phyloP scores from a whole-genome alignment of 2,888 invertebrate genomes.

The Lasiommata megera region DNA sequence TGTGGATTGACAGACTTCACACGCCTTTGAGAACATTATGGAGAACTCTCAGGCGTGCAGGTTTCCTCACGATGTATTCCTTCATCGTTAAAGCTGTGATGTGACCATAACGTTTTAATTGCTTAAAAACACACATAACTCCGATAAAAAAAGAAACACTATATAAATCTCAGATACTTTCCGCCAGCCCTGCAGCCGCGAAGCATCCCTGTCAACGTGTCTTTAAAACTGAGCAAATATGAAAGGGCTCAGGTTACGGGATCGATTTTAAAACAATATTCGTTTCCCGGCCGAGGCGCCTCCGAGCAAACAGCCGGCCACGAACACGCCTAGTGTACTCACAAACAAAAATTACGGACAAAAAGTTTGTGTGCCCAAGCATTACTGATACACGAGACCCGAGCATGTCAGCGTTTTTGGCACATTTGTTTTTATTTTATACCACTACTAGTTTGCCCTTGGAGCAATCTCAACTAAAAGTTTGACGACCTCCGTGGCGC shows the following conservation, averaged over 20 bases:
- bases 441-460: no score
- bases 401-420: not conserved
- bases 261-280: conserved; percentile 48
- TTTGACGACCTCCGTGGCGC: no score
- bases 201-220: conserved; percentile 52
- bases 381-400: not conserved
- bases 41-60: no score
- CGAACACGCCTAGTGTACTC: conserved; percentile 1
- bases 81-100: no score
- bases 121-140: no score
- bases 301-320: conserved; percentile 30
- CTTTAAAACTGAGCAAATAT: conserved; percentile 73
- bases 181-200: conserved; percentile 16
- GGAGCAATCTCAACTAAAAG: no score
- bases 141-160: not conserved
- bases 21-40: no score
- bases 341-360: conserved; percentile 17
- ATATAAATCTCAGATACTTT: not conserved
- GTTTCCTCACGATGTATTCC: no score
- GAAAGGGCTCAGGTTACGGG: conserved; percentile 50
- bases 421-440: no score
- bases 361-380: conserved; percentile 2
- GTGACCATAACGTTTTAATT: no score
- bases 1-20: no score
- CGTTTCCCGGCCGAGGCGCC: conserved; percentile 36